Evolutionary conservation across 2,888 invertebrate genomes (phyloP).

Genomic region (Agrypnus murinus): DNA sequence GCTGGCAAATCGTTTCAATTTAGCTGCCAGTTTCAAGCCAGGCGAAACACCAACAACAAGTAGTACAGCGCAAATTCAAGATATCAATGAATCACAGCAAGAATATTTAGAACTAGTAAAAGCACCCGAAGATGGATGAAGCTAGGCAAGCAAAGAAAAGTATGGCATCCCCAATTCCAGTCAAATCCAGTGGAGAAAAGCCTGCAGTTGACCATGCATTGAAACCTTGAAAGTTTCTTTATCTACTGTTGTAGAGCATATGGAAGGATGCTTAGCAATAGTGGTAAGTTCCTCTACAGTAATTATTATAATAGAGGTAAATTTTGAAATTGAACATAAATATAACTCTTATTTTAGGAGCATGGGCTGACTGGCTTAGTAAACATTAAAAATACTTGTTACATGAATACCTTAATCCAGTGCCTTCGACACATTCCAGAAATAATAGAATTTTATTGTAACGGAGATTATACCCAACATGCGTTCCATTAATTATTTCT

Average conservation of each 20-base stretch:
- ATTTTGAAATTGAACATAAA: not conserved
- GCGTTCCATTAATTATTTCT: conserved; percentile 61
- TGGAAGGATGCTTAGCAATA: conserved; percentile 14
- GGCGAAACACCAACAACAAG: conserved; percentile 33
- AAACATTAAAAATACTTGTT: conserved; percentile 97
- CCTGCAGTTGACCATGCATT: conserved; percentile 32
- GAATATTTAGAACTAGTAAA: conserved; percentile 24
- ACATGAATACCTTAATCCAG: conserved; percentile 97
- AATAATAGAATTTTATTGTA: conserved; percentile 85
- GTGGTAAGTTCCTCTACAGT: conserved; percentile 26
- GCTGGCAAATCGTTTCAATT: conserved; percentile 46
- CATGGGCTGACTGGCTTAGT: conserved; percentile 89
- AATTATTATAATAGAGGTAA: no score
- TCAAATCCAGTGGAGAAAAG: not conserved
- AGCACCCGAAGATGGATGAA: conserved; percentile 34
- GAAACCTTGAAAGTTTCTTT: conserved; percentile 21
- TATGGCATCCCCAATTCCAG: not conserved
- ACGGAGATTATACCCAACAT: conserved; percentile 79
- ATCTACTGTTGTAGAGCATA: conserved; percentile 4
- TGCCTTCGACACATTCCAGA: conserved; percentile 90
- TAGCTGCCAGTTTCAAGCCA: conserved; percentile 48
- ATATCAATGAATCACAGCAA: conserved; percentile 16
- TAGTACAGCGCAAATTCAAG: conserved; percentile 18
- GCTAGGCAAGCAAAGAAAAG: conserved; percentile 42
- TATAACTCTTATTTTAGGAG: conserved; percentile 72